phyloP scores from a whole-genome alignment of 2,888 invertebrate genomes.

The Embidobia sp. region DNA sequence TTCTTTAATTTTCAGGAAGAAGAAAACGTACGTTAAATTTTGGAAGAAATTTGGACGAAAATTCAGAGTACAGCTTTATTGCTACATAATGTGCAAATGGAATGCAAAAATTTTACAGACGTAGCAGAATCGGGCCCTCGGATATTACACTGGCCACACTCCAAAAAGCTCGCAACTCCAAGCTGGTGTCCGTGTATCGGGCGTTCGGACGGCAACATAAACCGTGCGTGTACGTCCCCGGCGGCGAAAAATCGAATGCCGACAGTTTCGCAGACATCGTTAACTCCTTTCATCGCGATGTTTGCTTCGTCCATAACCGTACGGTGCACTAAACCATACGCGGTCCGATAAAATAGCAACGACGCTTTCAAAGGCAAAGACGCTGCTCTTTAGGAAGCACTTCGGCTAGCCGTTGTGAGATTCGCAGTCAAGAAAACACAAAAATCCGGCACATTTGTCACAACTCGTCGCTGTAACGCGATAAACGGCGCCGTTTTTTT shows the following conservation, averaged over 20 bases:
- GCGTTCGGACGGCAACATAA: constrained; percentile 35
- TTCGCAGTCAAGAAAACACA: constrained; percentile 27
- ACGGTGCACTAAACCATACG: constrained; percentile 15
- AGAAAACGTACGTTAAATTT: too few relatives aligned
- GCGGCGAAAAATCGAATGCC: constrained; percentile 46
- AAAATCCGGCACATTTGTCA: constrained; percentile 19
- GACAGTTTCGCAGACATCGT: constrained; percentile 35
- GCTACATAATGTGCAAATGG: too few relatives aligned
- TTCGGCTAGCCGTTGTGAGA: constrained; percentile 19
- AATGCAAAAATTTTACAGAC: too few relatives aligned
- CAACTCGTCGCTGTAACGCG: constrained; percentile 12
- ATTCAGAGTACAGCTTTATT: too few relatives aligned
- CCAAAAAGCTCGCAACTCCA: constrained; percentile 52
- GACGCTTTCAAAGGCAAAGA: constrained; percentile 44
- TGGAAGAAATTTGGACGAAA: too few relatives aligned
- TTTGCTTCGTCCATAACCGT: not conserved
- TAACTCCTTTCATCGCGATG: constrained; percentile 34
- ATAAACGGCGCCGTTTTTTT: constrained; percentile 1
- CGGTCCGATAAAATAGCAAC: constrained; percentile 34
- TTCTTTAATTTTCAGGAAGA: too few relatives aligned
- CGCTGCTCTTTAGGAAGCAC: constrained; percentile 35
- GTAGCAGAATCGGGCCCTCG: constrained; percentile 20
- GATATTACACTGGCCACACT: constrained; percentile 37
- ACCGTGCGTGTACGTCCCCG: constrained; percentile 48
- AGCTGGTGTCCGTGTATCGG: constrained; percentile 5